phyloP scores from a whole-genome alignment of 1,140 invertebrate genomes.

The Wasmannia auropunctata region DNA sequence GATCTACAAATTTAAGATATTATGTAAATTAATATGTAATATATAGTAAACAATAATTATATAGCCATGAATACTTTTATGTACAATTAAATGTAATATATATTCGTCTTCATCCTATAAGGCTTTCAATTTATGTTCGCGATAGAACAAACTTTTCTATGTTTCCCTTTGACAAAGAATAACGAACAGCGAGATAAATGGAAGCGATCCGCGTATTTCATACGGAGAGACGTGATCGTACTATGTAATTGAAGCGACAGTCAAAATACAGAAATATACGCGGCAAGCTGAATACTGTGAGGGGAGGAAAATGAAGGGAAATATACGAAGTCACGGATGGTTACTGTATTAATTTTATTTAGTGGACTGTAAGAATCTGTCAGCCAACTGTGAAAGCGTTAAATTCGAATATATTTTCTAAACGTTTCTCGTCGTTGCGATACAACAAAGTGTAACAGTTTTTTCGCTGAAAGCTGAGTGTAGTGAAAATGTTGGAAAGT shows the following conservation, averaged over 20 bases:
- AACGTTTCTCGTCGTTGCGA: slow-evolving; percentile 20
- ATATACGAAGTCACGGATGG: slow-evolving; percentile 25
- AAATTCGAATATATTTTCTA: slow-evolving; percentile 71
- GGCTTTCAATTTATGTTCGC: slow-evolving; percentile 35
- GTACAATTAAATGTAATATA: slow-evolving; percentile 17
- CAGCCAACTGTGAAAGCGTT: slow-evolving; percentile 72
- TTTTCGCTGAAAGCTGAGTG: slow-evolving; percentile 1
- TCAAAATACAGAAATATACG: slow-evolving; percentile 38
- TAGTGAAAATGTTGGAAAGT: not conserved
- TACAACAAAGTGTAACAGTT: slow-evolving; percentile 16
- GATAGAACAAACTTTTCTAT: slow-evolving; percentile 48
- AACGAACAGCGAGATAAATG: slow-evolving; percentile 56
- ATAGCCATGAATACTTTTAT: not conserved
- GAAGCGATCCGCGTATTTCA: slow-evolving; percentile 35
- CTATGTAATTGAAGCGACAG: slow-evolving; percentile 50
- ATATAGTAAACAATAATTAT: not conserved
- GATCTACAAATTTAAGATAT: not conserved
- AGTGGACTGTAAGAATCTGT: slow-evolving; percentile 66
- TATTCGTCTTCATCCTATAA: not conserved
- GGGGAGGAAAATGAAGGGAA: slow-evolving; percentile 21
- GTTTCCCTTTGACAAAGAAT: slow-evolving; percentile 55
- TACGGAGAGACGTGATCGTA: slow-evolving; percentile 40
- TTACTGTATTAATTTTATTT: slow-evolving; percentile 60
- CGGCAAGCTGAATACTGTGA: slow-evolving; percentile 13
- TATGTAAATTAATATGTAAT: not conserved